phyloP scores from a whole-genome alignment of 2,797 vertebrate species.

The Pseudomugil gertrudae region DNA sequence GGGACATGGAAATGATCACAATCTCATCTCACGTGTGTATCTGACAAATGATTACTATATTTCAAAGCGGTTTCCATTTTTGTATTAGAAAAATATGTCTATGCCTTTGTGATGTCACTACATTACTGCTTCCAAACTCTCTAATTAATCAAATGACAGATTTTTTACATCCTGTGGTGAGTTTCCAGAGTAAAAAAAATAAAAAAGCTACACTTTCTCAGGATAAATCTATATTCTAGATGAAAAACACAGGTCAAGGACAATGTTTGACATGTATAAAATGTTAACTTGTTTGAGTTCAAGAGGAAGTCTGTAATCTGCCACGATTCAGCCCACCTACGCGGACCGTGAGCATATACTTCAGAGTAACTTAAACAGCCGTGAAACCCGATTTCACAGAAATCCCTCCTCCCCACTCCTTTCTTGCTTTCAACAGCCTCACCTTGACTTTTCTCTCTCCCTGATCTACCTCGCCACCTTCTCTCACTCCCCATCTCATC shows the following conservation, averaged over 20 bases:
- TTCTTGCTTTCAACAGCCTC: slow-evolving; percentile 51
- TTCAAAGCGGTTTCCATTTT: slow-evolving; percentile 31
- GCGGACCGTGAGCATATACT: slow-evolving; percentile 49
- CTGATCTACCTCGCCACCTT: slow-evolving; percentile 30
- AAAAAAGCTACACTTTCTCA: neutral
- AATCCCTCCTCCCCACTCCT: slow-evolving; percentile 19
- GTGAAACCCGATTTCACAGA: slow-evolving; percentile 27
- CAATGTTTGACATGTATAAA: slow-evolving; percentile 31
- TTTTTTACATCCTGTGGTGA: neutral
- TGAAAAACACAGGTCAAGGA: slow-evolving; percentile 35
- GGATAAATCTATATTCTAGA: slow-evolving; percentile 5
- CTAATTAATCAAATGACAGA: slow-evolving; percentile 3
- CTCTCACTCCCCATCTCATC: slow-evolving; percentile 16
- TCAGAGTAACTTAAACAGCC: slow-evolving; percentile 36
- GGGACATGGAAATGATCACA: slow-evolving; percentile 46
- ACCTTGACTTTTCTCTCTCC: slow-evolving; percentile 64
- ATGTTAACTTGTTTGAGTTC: slow-evolving; percentile 36
- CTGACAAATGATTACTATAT: slow-evolving; percentile 34
- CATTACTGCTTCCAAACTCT: slow-evolving; percentile 3
- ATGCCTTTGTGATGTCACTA: slow-evolving; percentile 49
- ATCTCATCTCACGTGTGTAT: slow-evolving; percentile 40
- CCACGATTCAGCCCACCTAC: slow-evolving; percentile 46
- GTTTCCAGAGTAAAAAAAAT: neutral
- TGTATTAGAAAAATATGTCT: slow-evolving; percentile 37
- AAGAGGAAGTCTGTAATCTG: slow-evolving; percentile 48